Evolutionary conservation across 2,888 invertebrate species (phyloP), one percentile per base, ranked within the genome.

Genomic region (Conchocele bisecta): DNA sequence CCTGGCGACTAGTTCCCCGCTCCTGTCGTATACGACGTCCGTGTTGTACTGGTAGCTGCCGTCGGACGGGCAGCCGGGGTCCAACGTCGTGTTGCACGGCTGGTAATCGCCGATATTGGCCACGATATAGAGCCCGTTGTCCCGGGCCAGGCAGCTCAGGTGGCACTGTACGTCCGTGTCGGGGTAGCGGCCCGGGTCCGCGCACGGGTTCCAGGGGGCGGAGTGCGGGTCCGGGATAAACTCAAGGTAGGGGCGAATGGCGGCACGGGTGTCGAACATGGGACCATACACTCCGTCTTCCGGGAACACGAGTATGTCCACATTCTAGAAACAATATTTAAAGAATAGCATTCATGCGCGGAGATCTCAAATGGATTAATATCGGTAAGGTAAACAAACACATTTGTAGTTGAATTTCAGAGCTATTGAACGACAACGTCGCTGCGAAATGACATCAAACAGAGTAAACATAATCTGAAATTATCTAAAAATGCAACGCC

Each of bases 231-330:
- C 84, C 0, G 86, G 86, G 35, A 85, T 83, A 28, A 42, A 60
- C 57, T 87, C 87, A 35, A 86, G 66, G 68, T 73, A 84, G 0
- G 70, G 81, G 24, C 56, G 41, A 5, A 85, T 60, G 13, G 60
- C 50, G 5, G 66, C 37, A 37, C 83, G 61, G 7, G 82, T 77
- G 5, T 72, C 60, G 53, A 85, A 72, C 1, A 83, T 15, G 77
- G 83, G 2, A 84, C 92, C 86, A 83, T 93, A 93, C 1, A 93
- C 89, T 0, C 91, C 88, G 37, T 92, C 89, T 89, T 96, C 96
- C 0, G 96, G 96, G 85, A 96, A 96, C 0, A 96, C 94, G 9
- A 96, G 92, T 22, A 96, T 95, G 82, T 96, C 95, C 0, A 94
- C 94, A 67, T 92, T 91, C 95, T 95, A 91, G 17, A 92, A 53